Percentiles rank a stretch among this genome's conserved stretches.
These are phyloP conservation scores for Hemicordylus capensis DNA, from an alignment of 2,113 vertebrate genomes.

Conservation along the genomic window DNA sequence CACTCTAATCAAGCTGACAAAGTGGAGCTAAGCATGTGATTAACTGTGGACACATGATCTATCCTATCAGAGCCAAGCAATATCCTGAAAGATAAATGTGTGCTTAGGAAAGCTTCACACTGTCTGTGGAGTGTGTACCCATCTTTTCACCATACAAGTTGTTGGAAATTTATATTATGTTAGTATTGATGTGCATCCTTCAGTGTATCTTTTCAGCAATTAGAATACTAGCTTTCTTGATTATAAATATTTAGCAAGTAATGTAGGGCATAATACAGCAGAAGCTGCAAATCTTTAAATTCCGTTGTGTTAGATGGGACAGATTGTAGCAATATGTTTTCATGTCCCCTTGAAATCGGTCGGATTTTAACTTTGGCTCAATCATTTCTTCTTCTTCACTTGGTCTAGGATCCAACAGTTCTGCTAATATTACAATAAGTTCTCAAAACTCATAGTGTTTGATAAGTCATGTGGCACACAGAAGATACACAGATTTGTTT, in stretches of 20 bases:
- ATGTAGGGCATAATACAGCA: not conserved
- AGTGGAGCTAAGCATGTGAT: not conserved
- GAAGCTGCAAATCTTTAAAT: no score
- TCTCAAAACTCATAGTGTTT: not conserved
- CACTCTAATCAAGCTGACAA: slow-evolving; percentile 1
- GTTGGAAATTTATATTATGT: not conserved
- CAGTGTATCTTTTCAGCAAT: not conserved
- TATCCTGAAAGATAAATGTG: not conserved
- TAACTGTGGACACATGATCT: not conserved
- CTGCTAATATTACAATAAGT: not conserved
- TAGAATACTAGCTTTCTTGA: not conserved
- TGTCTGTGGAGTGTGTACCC: not conserved
- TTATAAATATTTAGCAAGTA: not conserved
- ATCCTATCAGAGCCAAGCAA: not conserved
- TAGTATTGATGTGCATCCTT: not conserved
- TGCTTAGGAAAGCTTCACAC: not conserved
- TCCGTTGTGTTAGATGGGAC: no score
- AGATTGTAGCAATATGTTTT: no score
- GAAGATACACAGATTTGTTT: not conserved
- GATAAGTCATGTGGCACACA: not conserved
- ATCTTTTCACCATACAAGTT: not conserved
- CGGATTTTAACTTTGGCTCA: not conserved
- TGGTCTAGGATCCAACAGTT: not conserved
- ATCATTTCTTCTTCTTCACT: not conserved
- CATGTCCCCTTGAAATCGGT: not conserved